Percentiles rank a stretch among this genome's conserved stretches.
These are phyloP conservation scores for Cottoperca gobio DNA, from an alignment of 2,797 vertebrate genomes.

Conservation along the genomic window DNA sequence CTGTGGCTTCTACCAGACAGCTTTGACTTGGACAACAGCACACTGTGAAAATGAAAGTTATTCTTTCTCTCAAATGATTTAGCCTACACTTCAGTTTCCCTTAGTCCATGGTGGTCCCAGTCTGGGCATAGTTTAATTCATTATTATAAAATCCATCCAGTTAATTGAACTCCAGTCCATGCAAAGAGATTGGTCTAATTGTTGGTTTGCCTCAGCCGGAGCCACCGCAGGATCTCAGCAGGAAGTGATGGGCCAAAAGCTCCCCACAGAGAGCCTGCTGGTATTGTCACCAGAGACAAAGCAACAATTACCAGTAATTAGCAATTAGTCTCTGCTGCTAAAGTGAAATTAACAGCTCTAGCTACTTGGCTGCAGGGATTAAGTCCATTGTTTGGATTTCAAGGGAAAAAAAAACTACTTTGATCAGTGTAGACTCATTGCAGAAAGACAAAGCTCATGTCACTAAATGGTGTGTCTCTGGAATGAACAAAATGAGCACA, in stretches of 20 bases:
- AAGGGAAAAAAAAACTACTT: slow-evolving; percentile 3
- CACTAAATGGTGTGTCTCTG: not conserved
- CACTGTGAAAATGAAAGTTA: slow-evolving; percentile 15
- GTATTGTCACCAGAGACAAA: slow-evolving; percentile 42
- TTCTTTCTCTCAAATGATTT: slow-evolving; percentile 15
- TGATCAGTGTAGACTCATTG: slow-evolving; percentile 21
- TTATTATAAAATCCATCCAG: slow-evolving; percentile 41
- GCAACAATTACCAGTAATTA: slow-evolving; percentile 57
- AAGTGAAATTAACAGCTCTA: slow-evolving; percentile 37
- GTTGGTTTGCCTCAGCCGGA: slow-evolving; percentile 37
- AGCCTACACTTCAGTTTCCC: slow-evolving; percentile 2
- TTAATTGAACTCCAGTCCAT: slow-evolving; percentile 42
- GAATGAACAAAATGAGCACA: not conserved
- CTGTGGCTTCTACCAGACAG: slow-evolving; percentile 11
- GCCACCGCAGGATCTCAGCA: slow-evolving; percentile 43
- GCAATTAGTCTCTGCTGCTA: slow-evolving; percentile 42
- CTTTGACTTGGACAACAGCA: slow-evolving; percentile 24
- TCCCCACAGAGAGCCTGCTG: slow-evolving; percentile 45
- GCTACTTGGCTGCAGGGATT: slow-evolving; percentile 30
- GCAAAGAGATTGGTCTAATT: slow-evolving; percentile 54
- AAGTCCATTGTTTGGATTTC: slow-evolving; percentile 40
- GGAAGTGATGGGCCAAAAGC: slow-evolving; percentile 47
- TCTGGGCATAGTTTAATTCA: slow-evolving; percentile 48
- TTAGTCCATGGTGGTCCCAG: slow-evolving; percentile 20
- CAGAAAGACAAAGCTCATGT: slow-evolving; percentile 1